phyloP scores from a whole-genome alignment of 1,140 invertebrate species.

The Plectus sambesii region DNA sequence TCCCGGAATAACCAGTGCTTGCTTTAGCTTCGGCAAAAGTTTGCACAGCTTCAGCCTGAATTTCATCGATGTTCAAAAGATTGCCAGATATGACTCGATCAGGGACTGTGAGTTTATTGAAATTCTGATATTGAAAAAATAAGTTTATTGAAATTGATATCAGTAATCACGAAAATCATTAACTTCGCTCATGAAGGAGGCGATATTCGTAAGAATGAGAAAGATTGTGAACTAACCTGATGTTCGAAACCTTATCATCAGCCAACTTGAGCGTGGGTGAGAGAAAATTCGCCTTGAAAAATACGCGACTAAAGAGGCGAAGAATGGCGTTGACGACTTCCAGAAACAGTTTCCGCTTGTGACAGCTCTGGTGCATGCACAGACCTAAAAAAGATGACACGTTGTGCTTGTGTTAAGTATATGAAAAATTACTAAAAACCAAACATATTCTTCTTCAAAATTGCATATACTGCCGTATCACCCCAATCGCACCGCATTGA shows the following conservation, averaged over 20 bases:
- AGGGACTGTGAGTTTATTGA: too few relatives aligned
- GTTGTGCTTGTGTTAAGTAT: background rate
- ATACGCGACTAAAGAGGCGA: conserved; percentile 48
- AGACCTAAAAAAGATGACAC: conserved; percentile 45
- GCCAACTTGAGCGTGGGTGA: conserved; percentile 45
- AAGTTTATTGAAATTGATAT: too few relatives aligned
- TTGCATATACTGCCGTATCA: too few relatives aligned
- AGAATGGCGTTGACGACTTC: conserved; percentile 48
- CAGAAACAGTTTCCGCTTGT: conserved; percentile 47
- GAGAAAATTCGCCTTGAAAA: conserved; percentile 50
- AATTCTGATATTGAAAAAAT: too few relatives aligned
- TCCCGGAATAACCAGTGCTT: conserved; percentile 46
- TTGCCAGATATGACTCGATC: too few relatives aligned
- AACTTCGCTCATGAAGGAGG: too few relatives aligned
- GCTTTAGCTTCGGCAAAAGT: conserved; percentile 48
- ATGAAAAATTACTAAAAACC: too few relatives aligned
- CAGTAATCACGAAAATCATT: too few relatives aligned
- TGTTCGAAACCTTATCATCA: conserved; percentile 48
- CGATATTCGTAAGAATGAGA: background rate
- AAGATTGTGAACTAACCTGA: conserved; percentile 25
- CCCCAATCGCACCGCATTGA: too few relatives aligned
- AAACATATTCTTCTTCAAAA: too few relatives aligned
- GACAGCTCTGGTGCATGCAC: conserved; percentile 46
- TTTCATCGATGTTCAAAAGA: too few relatives aligned
- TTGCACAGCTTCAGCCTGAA: conserved; percentile 47